Evolutionary conservation across 2,888 invertebrate genomes (phyloP).

Genomic region (Pyrrhosoma nymphula): DNA sequence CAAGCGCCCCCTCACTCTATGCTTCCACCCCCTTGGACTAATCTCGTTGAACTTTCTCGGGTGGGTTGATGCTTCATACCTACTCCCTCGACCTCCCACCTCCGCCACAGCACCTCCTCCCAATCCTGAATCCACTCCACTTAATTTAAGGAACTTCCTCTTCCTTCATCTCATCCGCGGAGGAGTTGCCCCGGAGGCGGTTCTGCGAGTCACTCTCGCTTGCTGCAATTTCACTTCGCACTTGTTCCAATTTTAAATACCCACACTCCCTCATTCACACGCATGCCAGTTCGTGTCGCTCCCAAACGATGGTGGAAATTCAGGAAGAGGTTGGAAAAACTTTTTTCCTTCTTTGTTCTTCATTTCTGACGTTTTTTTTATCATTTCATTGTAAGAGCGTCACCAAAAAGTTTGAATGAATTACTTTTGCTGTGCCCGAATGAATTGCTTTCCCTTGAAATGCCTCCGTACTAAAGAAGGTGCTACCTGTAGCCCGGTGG

Average conservation of each 20-base stretch:
- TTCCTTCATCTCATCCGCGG: not conserved
- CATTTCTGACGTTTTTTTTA: not conserved
- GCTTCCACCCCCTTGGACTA: not conserved
- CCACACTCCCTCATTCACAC: not conserved
- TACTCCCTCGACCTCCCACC: not conserved
- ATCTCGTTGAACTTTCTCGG: conserved; percentile 17
- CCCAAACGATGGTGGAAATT: not conserved
- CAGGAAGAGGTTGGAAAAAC: not conserved
- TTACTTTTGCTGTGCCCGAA: too few species aligned
- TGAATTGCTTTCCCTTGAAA: too few species aligned
- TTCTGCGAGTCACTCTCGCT: not conserved
- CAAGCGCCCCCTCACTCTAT: not conserved
- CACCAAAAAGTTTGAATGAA: too few species aligned
- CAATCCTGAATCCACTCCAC: not conserved
- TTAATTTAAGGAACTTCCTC: not conserved
- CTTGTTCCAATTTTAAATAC: not conserved
- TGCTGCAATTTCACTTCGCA: not conserved
- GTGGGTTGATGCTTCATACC: not conserved
- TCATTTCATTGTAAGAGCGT: too few species aligned
- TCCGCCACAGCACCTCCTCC: not conserved
- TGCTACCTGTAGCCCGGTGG: too few species aligned
- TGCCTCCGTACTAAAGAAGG: too few species aligned
- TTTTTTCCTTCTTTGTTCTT: not conserved
- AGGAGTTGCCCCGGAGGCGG: not conserved
- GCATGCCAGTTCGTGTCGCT: not conserved